Evolutionary conservation across 2,113 vertebrate species (phyloP).

Genomic region (Hyla sarda): DNA sequence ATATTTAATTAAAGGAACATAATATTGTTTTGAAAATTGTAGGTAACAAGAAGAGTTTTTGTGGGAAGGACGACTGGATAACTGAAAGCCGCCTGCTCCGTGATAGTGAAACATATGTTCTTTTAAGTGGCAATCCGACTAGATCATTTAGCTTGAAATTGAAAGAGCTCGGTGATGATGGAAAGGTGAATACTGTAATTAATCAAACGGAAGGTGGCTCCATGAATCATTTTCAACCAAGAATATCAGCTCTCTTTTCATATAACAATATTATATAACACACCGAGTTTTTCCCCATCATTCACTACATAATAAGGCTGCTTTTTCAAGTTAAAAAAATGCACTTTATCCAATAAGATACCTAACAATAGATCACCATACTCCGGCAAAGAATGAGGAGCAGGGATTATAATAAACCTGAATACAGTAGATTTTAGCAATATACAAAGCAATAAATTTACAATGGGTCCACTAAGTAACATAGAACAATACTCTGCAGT

Average conservation of each 20-base stretch:
- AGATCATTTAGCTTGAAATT: slow-evolving; percentile 50
- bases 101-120: slow-evolving; percentile 40
- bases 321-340: slow-evolving; percentile 27
- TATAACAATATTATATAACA: neutral
- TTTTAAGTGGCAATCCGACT: slow-evolving; percentile 50
- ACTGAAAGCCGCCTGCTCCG: neutral
- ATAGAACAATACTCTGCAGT: neutral
- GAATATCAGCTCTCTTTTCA: slow-evolving; percentile 7
- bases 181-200: slow-evolving; percentile 40
- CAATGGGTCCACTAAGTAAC: neutral
- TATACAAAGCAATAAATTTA: neutral
- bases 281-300: neutral
- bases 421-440: neutral
- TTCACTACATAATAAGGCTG: neutral
- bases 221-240: slow-evolving; percentile 28
- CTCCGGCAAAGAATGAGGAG: neutral
- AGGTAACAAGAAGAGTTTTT: neutral
- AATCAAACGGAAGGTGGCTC: slow-evolving; percentile 28
- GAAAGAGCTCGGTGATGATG: slow-evolving; percentile 35
- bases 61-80: neutral
- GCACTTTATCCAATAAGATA: neutral
- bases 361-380: neutral
- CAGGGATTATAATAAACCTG: neutral
- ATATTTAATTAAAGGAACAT: slow-evolving; percentile 11
- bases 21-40: slow-evolving; percentile 8